A percentile compares a stretch with the other conserved stretches of the same genome.
These are phyloP conservation scores for Coracopsis vasa DNA, from an alignment of 2,113 vertebrate species.

Conservation along the genomic window DNA sequence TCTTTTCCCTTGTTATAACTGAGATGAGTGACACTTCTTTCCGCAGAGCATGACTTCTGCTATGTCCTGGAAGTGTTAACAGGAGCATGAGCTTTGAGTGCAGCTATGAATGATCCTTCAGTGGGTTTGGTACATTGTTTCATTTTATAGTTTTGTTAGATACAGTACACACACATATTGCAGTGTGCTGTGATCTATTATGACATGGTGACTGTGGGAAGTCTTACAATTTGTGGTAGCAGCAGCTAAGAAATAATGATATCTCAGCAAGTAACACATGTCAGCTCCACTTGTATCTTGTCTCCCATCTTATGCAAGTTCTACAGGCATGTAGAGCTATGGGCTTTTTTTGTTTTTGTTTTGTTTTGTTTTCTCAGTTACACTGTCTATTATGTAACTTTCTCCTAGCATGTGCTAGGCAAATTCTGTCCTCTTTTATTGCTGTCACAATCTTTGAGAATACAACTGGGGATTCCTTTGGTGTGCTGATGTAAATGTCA, in stretches of 20 bases:
- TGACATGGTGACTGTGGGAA: not conserved
- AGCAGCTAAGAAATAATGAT: not conserved
- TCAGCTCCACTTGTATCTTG: not conserved
- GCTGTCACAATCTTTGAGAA: not conserved
- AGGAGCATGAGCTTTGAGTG: not conserved
- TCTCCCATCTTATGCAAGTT: not conserved
- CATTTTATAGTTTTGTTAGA: not conserved
- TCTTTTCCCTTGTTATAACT: not conserved
- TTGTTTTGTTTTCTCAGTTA: not conserved
- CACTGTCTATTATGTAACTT: not conserved
- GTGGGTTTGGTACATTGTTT: not conserved
- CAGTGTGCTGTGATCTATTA: rapidly evolving
- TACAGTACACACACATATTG: rapidly evolving
- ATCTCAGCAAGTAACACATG: not conserved
- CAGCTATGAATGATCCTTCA: not conserved
- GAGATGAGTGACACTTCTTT: not conserved
- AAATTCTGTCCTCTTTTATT: not conserved
- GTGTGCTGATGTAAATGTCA: not conserved
- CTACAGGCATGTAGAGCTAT: not conserved
- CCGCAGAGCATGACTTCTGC: not conserved
- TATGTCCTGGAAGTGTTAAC: not conserved
- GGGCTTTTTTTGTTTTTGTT: no score
- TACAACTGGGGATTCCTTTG: not conserved
- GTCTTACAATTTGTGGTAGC: not conserved
- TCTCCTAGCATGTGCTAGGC: not conserved